These are phyloP conservation scores for Osmerus mordax DNA, from an alignment of 2,113 vertebrate species.

Conservation along the genomic window DNA sequence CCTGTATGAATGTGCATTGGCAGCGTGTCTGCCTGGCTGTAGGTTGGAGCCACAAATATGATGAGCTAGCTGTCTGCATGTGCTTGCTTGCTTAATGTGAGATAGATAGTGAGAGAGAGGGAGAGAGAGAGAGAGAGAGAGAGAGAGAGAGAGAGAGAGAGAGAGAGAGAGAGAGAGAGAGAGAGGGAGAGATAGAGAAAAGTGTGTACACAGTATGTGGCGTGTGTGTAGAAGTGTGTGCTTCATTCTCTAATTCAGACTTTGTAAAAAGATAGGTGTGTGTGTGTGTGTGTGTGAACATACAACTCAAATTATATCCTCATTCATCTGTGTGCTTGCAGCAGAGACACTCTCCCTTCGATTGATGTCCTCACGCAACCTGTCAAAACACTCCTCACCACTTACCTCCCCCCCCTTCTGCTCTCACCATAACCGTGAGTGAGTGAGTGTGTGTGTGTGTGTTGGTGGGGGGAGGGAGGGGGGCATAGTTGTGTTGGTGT, in stretches of 20 bases:
- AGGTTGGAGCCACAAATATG: too few relatives aligned
- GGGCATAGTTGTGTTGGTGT: not conserved
- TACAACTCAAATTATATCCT: conserved; percentile 50
- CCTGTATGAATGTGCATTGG: too few relatives aligned
- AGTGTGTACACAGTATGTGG: not conserved
- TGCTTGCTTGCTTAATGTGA: too few relatives aligned
- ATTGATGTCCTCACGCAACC: conserved; percentile 34
- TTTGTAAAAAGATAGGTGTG: not conserved
- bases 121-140: too few relatives aligned
- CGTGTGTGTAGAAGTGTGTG: not conserved
- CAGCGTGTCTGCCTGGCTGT: too few relatives aligned
- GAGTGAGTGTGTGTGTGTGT: not conserved
- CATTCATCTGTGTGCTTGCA: conserved; percentile 75
- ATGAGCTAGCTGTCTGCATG: too few relatives aligned
- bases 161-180: not conserved
- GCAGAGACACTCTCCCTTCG: conserved; percentile 63
- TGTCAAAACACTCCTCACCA: conserved; percentile 46
- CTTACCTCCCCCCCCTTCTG: conserved; percentile 34
- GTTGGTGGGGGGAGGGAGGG: not conserved
- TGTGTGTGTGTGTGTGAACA: conserved; percentile 6
- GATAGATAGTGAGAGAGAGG: not conserved
- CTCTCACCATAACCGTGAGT: not conserved
- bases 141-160: too few relatives aligned
- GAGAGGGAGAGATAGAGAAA: too few relatives aligned
- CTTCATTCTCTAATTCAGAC: too few relatives aligned